phyloP scores from a whole-genome alignment of 2,888 invertebrate genomes.

The Salpingus planirostris region DNA sequence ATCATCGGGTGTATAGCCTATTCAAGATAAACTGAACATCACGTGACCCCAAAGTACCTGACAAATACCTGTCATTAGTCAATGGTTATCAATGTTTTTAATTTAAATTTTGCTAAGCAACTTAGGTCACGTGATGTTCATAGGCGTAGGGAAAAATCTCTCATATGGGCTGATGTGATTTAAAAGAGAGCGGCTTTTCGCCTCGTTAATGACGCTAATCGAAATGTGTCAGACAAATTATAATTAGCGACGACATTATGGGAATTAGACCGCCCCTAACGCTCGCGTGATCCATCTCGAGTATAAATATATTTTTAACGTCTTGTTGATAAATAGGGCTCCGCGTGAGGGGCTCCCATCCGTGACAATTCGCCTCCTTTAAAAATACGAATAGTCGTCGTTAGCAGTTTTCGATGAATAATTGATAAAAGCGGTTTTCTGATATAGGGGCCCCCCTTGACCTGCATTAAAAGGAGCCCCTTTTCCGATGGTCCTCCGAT shows the following conservation, averaged over 20 bases:
- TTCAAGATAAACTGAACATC: no score
- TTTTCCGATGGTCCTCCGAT: neutral
- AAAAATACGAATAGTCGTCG: no score
- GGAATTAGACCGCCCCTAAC: constrained; percentile 8
- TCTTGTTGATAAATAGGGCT: constrained; percentile 2
- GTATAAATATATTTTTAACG: constrained; percentile 8
- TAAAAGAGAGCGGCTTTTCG: constrained; percentile 3
- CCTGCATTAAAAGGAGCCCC: neutral
- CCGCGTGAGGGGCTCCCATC: neutral
- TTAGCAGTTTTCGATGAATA: neutral
- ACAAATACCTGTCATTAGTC: no score
- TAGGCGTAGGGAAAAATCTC: neutral
- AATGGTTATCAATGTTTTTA: no score
- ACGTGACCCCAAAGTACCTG: no score
- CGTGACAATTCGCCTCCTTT: no score
- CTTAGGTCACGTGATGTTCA: neutral
- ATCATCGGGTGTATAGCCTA: neutral
- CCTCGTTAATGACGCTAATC: constrained; percentile 8
- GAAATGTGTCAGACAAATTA: constrained; percentile 11
- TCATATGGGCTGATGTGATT: neutral
- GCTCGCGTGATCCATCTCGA: no score
- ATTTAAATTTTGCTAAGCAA: no score
- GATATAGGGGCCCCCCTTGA: no score
- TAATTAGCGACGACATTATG: constrained; percentile 11
- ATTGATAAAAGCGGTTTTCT: neutral